A percentile compares a stretch with the other conserved stretches of the same genome.
Evolutionary conservation across 2,113 vertebrate species (phyloP).

Genomic region (Gadus chalcogrammus): DNA sequence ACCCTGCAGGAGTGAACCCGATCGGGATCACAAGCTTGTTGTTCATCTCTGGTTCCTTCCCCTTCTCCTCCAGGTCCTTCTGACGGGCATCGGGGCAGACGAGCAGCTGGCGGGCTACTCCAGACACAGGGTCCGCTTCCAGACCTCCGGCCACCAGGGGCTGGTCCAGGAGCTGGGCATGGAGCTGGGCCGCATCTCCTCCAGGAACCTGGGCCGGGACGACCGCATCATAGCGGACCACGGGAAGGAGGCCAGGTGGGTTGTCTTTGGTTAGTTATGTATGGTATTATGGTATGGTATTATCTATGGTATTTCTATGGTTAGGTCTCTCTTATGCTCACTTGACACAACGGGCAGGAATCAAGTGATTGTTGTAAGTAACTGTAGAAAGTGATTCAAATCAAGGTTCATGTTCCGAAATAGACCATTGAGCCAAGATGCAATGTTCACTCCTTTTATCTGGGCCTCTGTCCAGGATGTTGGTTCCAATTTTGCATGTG

Average conservation of each 20-base stretch:
- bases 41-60: neutral
- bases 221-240: conserved; percentile 90
- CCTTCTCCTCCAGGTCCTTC: conserved; percentile 74
- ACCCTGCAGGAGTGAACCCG: neutral
- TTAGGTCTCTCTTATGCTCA: too few relatives aligned
- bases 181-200: conserved; percentile 88
- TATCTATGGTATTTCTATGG: too few relatives aligned
- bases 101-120: conserved; percentile 96
- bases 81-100: conserved; percentile 93
- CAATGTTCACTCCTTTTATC: too few relatives aligned
- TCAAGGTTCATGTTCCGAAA: too few relatives aligned
- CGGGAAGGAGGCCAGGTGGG: conserved; percentile 90
- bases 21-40: too few relatives aligned
- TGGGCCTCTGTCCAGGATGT: too few relatives aligned
- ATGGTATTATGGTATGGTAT: too few relatives aligned
- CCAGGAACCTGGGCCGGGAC: conserved; percentile 91
- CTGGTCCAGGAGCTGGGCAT: conserved; percentile 83
- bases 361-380: too few relatives aligned
- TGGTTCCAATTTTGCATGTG: too few relatives aligned
- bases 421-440: too few relatives aligned
- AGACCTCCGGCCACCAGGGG: conserved; percentile 71
- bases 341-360: too few relatives aligned
- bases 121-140: conserved; percentile 84
- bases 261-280: neutral
- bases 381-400: too few relatives aligned